phyloP scores from a whole-genome alignment of 2,113 vertebrate species.

The Microtus richardsoni region DNA sequence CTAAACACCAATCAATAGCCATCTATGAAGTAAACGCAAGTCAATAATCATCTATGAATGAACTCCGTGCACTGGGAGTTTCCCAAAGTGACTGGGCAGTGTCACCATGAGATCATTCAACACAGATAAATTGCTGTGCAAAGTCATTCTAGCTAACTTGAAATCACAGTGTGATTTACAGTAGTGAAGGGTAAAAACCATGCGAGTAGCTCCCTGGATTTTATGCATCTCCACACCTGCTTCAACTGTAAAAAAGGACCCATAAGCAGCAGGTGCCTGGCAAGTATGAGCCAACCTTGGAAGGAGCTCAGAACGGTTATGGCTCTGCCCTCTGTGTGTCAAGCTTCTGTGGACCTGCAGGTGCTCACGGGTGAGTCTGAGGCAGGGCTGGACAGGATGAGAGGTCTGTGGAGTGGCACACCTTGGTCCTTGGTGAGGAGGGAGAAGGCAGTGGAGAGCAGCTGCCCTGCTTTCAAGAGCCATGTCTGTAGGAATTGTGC shows the following conservation, averaged over 20 bases:
- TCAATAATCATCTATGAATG: not conserved
- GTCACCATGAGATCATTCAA: not conserved
- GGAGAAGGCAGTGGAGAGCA: fast-evolving
- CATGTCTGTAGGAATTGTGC: not conserved
- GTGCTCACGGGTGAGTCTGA: not conserved
- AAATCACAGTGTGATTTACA: not conserved
- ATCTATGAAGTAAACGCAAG: not conserved
- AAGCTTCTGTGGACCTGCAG: no score
- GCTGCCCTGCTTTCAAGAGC: not conserved
- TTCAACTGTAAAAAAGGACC: not conserved
- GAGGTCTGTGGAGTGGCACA: no score
- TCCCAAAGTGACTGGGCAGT: not conserved
- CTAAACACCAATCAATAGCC: not conserved
- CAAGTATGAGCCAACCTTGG: fast-evolving
- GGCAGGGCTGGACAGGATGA: not conserved
- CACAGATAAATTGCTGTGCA: not conserved
- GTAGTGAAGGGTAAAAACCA: not conserved
- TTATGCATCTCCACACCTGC: no score
- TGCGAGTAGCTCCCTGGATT: not conserved
- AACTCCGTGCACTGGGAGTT: not conserved
- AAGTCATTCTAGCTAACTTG: not conserved
- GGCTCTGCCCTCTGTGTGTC: not conserved
- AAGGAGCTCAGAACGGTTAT: not conserved
- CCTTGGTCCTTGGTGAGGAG: no score
- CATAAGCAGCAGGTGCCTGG: fast-evolving